Conservation (phyloP, 2,888 invertebrate species). For the Lysandra coridon region DNA sequence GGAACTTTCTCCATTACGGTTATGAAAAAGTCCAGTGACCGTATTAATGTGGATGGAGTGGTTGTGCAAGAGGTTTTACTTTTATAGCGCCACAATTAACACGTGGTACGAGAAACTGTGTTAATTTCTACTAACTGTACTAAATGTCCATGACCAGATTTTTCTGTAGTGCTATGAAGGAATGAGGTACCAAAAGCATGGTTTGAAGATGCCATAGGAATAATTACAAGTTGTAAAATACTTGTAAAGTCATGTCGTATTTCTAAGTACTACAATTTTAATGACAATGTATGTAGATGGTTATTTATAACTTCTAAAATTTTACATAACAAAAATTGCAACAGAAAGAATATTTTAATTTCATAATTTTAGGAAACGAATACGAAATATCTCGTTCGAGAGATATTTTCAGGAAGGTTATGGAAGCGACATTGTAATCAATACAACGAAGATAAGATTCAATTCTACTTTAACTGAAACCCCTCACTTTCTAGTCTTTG, state of each 20-base stretch:
- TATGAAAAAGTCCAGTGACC: conserved; percentile 21
- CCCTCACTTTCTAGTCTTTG: neutral
- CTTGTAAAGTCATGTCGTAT: too few relatives aligned
- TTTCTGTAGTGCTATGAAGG: neutral
- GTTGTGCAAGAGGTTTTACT: conserved; percentile 1
- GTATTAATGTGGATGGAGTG: neutral
- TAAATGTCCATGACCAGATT: conserved; percentile 9
- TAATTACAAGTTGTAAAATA: neutral
- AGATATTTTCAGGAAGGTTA: neutral
- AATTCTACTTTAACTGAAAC: neutral
- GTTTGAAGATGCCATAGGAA: neutral
- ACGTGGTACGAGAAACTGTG: neutral
- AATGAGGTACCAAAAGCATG: neutral
- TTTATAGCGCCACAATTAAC: conserved; percentile 13
- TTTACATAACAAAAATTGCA: too few relatives aligned
- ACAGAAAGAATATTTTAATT: neutral
- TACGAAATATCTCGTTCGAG: neutral
- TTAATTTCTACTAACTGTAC: conserved; percentile 3
- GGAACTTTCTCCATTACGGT: conserved; percentile 6
- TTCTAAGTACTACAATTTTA: too few relatives aligned
- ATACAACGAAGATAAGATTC: neutral
- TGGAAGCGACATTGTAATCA: neutral
- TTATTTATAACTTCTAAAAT: too few relatives aligned
- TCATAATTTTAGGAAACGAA: neutral
- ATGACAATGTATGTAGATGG: too few relatives aligned